These are phyloP conservation scores for Cheracebus regulus DNA, from an alignment of 2,797 vertebrate genomes.

Conservation along the genomic window DNA sequence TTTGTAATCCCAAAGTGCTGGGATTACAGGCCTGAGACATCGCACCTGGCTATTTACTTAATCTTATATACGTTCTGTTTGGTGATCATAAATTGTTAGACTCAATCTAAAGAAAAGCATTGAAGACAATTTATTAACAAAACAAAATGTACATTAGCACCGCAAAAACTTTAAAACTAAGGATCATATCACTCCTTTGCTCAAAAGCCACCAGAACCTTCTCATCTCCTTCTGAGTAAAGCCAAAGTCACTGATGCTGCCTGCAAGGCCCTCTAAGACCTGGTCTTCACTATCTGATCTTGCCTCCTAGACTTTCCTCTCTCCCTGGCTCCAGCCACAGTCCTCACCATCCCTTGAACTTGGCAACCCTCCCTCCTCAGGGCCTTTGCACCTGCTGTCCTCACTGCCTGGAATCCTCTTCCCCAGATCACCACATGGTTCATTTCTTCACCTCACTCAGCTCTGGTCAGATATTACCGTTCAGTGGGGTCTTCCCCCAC, in stretches of 20 bases:
- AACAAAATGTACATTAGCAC: neutral
- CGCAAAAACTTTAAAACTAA: neutral
- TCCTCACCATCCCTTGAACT: too few species aligned
- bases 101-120: neutral
- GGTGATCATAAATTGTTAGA: neutral
- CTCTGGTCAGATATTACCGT: neutral
- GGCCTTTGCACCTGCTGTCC: neutral
- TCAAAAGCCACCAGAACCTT: neutral
- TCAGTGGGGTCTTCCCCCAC: too few species aligned
- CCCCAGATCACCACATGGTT: neutral
- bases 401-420: neutral
- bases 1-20: neutral
- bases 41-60: neutral
- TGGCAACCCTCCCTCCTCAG: neutral
- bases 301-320: neutral
- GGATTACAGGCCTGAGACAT: neutral
- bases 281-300: neutral
- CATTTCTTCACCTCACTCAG: neutral
- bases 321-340: neutral
- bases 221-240: neutral
- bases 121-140: neutral
- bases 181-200: neutral
- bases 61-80: neutral
- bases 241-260: accelerated
- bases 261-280: neutral